Evolutionary conservation across 2,797 vertebrate genomes (phyloP).

Genomic region (Pampus argenteus): DNA sequence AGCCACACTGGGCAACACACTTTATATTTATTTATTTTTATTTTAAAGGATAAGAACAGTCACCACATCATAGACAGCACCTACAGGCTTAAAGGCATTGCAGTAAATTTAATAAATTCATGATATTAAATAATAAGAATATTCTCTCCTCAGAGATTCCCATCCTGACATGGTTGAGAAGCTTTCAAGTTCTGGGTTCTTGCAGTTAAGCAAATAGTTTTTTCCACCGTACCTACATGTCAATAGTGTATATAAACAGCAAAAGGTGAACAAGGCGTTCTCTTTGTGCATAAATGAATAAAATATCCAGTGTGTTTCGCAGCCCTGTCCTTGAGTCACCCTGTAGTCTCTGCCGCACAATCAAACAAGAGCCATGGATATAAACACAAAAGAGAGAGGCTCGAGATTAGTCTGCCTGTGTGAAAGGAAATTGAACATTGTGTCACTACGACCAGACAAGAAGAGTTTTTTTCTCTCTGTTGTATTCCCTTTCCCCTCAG

Average conservation of each 20-base stretch:
- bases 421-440: conserved; percentile 74
- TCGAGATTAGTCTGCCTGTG: conserved; percentile 69
- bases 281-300: conserved; percentile 18
- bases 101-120: neutral
- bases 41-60: neutral
- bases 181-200: neutral
- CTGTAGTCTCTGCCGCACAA: conserved; percentile 30
- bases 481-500: conserved; percentile 50
- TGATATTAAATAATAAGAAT: neutral
- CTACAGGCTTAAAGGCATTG: neutral
- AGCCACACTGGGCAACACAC: no score
- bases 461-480: conserved; percentile 36
- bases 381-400: conserved; percentile 59
- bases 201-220: conserved; percentile 8
- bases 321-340: conserved; percentile 53
- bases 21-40: no score
- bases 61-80: neutral
- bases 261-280: conserved; percentile 9
- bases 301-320: conserved; percentile 20
- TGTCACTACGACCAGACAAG: conserved; percentile 53
- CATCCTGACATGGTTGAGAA: neutral
- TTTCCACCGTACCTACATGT: neutral
- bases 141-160: neutral
- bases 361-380: conserved; percentile 49
- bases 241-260: neutral